Base-by-base conservation (phyloP, 2,797 vertebrate species). In the Chiroxiphia lanceolata region DNA sequence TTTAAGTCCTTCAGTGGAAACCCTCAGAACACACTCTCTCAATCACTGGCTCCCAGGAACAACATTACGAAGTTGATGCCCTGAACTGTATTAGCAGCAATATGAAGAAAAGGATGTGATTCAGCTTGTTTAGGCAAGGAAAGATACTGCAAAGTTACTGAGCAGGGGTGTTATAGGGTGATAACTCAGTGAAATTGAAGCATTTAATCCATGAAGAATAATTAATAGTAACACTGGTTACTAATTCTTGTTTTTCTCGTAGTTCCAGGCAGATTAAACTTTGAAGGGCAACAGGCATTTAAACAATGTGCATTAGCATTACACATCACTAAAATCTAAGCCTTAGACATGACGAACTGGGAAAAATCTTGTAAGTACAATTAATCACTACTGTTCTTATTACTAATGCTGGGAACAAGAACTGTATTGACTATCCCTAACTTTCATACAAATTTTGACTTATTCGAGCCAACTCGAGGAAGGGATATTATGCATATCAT, bases 151-250 rank as follows among this genome's bases (percentile, higher is more conserved):
- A 77, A 64, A 93, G 64, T 88, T 95, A 83, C 79, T 56, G 76
- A 95, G 67, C 56, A 77, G 72, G 20, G 48, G 44, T 61, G 83
- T 83, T 93, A 74, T 3, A 80, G 77, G 53, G 70, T 59, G 85
- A 72, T 83, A 90, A 76, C 69, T 96, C 13, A 10, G 86, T 68
- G 93, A 94, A 94, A 90, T 71, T 56, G 83, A 92, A 94, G 79
- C 51, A 53, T 94, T 92, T 94, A 96, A 90, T 83, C 79, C 79
- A 77, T 68, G 88, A 84, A 92, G 64, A 67, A 63, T 83, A 92
- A 94, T 93, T 93, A 84, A 71, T 44, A 94, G 59, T 74, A 87
- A 38, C 53, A 63, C 60, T 65, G 68, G 63, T 76, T 51, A 60
- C 60, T n/a, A 68, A 91, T 63, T 86, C 83, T 82, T 89, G 26